Conservation (phyloP, 2,113 vertebrate species). For the Irena cyanogastra region DNA sequence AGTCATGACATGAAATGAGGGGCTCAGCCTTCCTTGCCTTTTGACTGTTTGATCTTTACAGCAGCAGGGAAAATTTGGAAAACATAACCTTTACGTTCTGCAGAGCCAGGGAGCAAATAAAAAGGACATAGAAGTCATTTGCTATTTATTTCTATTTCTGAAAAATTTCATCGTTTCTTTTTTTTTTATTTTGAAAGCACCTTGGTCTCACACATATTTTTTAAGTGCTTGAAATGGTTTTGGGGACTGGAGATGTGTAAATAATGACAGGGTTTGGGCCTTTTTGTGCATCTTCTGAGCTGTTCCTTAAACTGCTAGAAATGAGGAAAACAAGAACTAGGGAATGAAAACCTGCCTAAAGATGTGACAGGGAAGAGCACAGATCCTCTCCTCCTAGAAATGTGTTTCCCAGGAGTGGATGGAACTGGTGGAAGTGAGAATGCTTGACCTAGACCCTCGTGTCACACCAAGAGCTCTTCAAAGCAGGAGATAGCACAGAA, state of each 20-base stretch:
- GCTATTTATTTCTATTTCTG: constrained; percentile 23
- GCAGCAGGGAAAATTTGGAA: neutral
- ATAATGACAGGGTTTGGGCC: neutral
- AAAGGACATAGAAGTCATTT: neutral
- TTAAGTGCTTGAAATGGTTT: neutral
- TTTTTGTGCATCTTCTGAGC: neutral
- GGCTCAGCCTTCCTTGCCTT: neutral
- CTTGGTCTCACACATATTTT: neutral
- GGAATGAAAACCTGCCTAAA: neutral
- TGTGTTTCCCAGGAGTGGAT: neutral
- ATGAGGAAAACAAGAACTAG: neutral
- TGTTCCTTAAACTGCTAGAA: neutral
- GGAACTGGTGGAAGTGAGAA: neutral
- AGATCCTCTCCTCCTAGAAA: neutral
- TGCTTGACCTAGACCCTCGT: neutral
- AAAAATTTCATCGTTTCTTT: neutral
- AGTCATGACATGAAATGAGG: neutral
- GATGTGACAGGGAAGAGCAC: neutral
- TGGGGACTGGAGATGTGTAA: neutral
- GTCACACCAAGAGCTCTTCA: neutral
- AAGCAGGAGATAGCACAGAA: neutral
- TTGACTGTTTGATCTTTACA: neutral
- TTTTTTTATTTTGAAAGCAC: neutral
- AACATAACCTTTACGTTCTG: constrained; percentile 13
- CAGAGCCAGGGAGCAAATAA: neutral